Base-by-base conservation (phyloP, 2,797 vertebrate species). In the Loriculus beryllinus region DNA sequence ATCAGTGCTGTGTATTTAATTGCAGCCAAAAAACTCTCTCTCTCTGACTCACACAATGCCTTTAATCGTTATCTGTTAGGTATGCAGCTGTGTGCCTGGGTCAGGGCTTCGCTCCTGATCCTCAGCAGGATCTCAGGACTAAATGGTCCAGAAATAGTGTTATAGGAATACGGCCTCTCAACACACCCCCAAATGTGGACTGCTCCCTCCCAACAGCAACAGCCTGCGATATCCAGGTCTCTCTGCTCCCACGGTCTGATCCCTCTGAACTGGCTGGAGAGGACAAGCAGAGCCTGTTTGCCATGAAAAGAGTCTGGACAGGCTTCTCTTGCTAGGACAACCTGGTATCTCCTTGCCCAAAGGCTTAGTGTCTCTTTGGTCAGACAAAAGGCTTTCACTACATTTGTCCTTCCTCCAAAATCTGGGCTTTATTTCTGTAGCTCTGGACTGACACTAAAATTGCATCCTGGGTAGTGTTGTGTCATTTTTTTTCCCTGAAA, bases 1-100 rank as follows among this genome's bases (percentile, higher is more conserved):
- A 72, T 94, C 90, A 90, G 88, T 3, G 11, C 40, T 14, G 49
- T 14, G 64, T 16, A 1, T 76, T 95, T 93, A 88, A 92, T 52
- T 40, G 71, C 63, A 92, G 80, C 70, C 63, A 42, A 13, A 82
- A 82, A 42, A 26, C 26, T 48, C 47, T 74, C 45, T 45, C 64
- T 79, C 40, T 63, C 29, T 95, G 90, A 86, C 59, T 88, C 88
- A 84, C 0, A 3, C 9, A 1, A 0, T 29, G 56, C 51, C 40
- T 84, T 60, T 15, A 70, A 74, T 68, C 1, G 0, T 49, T 67
- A 39, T 23, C 86, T 81, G 45, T 3, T n/a, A 82, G 65, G 26
- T 31, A 3, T 16, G 48, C 0, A 5, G 23, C 28, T 33, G 42
- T 37, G 21, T 62, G 33, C 29, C n/a, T 22, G 48, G 28, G 20